Base-by-base conservation (phyloP, 2,888 invertebrate genomes). In the Gasteruption jaculator region DNA sequence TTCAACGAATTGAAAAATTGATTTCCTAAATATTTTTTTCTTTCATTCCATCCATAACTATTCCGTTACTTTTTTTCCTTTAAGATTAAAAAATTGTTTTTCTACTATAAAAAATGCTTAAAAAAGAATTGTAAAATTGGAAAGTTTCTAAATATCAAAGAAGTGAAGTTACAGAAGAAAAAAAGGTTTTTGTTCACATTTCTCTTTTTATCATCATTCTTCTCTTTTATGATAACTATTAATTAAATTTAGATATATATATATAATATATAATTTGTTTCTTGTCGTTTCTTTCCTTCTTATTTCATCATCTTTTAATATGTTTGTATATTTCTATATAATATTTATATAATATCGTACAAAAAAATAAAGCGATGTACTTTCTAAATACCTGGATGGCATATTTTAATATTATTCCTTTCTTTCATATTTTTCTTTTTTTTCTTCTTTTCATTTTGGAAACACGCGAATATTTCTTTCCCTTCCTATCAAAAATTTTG, bases 361-460 rank as follows among this genome's bases (percentile, higher is more conserved):
- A 63, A 65, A 63, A n/a, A 66, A 65, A 65, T 67, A 65, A 67
- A 64, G 57, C 60, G 52, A 51, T 58, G 58, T 59, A 56, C 49
- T 60, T 58, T 57, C 54, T 60, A 64, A 60, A 62, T 61, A 61
- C 58, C 53, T 58, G 60, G 54, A 61, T 62, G 59, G 58, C 60
- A 61, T 61, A 49, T 53, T 50, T 58, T 49, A 53, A 51, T 38
- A 29, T 38, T 24, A 20, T 35, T 41, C 43, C n/a, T n/a, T n/a
- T n/a, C n/a, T n/a, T n/a, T n/a, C 29, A 35, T 41, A 43, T 27
- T 34, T 21, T 34, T 21, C 6, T 12, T 34, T 11, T 34, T 26
- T 12, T 25, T 14, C 12, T 16, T 35, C 30, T 41, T 34, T 41
- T 38, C 38, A 24, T 37, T 18, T 10, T 15, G 21, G 19, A 22